These are phyloP conservation scores for Nomada fabriciana DNA, from an alignment of 2,888 invertebrate species.

Conservation along the genomic window DNA sequence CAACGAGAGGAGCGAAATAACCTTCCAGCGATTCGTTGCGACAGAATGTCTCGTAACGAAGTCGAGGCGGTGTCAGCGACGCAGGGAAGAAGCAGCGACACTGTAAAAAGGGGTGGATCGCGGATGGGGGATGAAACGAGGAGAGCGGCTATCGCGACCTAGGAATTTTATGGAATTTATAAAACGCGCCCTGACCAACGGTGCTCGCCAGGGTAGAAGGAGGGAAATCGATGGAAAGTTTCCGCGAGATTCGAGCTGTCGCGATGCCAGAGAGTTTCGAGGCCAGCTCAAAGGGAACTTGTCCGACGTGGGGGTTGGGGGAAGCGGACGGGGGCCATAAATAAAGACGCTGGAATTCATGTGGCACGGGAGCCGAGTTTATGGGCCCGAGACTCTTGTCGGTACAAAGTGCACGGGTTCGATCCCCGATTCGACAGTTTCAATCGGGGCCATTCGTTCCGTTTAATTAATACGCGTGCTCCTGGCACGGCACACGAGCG, in stretches of 20 bases:
- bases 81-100: no score
- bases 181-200: slow-evolving; percentile 47
- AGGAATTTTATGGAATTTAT: slow-evolving; percentile 58
- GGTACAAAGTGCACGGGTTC: slow-evolving; percentile 37
- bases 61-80: no score
- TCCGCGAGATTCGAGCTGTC: slow-evolving; percentile 39
- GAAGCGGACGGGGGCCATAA: slow-evolving; percentile 63
- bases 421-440: not conserved
- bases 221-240: slow-evolving; percentile 68
- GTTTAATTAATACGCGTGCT: slow-evolving; percentile 19
- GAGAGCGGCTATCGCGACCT: slow-evolving; percentile 17
- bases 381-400: slow-evolving; percentile 47
- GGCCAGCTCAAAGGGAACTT: slow-evolving; percentile 68
- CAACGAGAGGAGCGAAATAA: no score
- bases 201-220: not conserved
- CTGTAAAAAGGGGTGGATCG: not conserved
- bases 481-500: slow-evolving; percentile 3
- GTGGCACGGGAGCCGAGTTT: slow-evolving; percentile 65
- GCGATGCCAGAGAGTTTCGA: slow-evolving; percentile 40
- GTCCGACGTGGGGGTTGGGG: slow-evolving; percentile 57
- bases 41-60: no score
- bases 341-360: slow-evolving; percentile 75
- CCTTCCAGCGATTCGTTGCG: no score
- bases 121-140: slow-evolving; percentile 4
- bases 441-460: slow-evolving; percentile 8